These are phyloP conservation scores for Piezodorus guildinii DNA, from an alignment of 1,140 invertebrate genomes.

Conservation along the genomic window DNA sequence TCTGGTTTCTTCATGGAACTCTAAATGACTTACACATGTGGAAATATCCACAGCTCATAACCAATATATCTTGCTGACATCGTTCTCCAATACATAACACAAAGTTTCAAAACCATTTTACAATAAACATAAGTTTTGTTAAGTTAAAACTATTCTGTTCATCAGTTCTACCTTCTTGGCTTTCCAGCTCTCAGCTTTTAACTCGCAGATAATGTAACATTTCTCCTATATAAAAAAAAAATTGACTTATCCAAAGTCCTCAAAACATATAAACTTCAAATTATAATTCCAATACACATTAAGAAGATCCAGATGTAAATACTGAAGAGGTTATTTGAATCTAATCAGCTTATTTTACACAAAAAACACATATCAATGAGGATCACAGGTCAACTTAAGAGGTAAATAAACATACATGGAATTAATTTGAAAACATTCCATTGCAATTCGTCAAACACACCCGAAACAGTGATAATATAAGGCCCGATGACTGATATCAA, in stretches of 20 bases:
- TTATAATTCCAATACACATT: background rate
- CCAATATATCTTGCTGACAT: too few relatives aligned
- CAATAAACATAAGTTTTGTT: too few relatives aligned
- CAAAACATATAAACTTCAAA: background rate
- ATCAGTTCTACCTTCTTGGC: too few relatives aligned
- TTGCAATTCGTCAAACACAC: constrained; percentile 9
- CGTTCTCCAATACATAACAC: too few relatives aligned
- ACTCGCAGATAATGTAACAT: too few relatives aligned
- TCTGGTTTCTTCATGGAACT: background rate
- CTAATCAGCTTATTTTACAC: background rate
- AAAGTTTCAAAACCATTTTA: too few relatives aligned
- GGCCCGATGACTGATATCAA: background rate
- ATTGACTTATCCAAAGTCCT: too few relatives aligned
- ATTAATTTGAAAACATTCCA: background rate
- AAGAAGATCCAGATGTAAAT: constrained; percentile 1
- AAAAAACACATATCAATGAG: background rate
- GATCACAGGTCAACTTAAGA: background rate
- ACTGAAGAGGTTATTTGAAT: background rate
- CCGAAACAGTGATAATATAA: background rate
- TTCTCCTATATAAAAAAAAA: too few relatives aligned
- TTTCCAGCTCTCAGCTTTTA: too few relatives aligned
- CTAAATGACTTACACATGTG: background rate
- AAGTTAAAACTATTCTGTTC: too few relatives aligned
- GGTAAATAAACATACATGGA: background rate
- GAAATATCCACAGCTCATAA: background rate